Conservation (phyloP, 2,888 invertebrate species). For the Miltochrista miniata region DNA sequence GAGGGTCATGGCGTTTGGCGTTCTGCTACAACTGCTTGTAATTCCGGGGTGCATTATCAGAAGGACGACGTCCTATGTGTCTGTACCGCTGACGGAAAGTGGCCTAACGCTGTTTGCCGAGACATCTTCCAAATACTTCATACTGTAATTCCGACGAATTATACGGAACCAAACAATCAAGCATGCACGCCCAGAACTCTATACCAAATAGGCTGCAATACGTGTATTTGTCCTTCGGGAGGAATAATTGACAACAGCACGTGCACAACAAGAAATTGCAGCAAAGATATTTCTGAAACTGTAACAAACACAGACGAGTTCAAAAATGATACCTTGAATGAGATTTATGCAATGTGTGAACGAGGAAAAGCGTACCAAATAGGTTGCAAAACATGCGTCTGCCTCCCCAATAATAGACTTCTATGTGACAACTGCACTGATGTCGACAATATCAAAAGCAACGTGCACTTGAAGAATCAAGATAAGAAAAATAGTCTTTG, state of each 20-base stretch:
- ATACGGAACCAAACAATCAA: slow-evolving; percentile 29
- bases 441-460: not conserved
- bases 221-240: slow-evolving; percentile 58
- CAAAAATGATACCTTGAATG: not conserved
- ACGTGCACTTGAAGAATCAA: not conserved
- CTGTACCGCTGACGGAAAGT: slow-evolving; percentile 63
- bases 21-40: slow-evolving; percentile 44
- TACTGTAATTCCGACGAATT: slow-evolving; percentile 43
- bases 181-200: slow-evolving; percentile 54
- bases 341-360: slow-evolving; percentile 60
- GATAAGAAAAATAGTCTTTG: slow-evolving; percentile 30
- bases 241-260: slow-evolving; percentile 46
- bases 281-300: slow-evolving; percentile 36
- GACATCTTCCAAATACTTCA: slow-evolving; percentile 63
- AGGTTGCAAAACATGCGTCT: slow-evolving; percentile 80
- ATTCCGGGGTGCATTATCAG: slow-evolving; percentile 59
- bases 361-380: slow-evolving; percentile 65
- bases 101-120: slow-evolving; percentile 71
- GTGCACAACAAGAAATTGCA: slow-evolving; percentile 59
- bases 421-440: slow-evolving; percentile 65
- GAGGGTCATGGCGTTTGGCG: slow-evolving; percentile 70
- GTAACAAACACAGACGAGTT: slow-evolving; percentile 6
- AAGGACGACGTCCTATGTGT: slow-evolving; percentile 56
- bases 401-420: slow-evolving; percentile 74
- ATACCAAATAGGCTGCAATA: slow-evolving; percentile 65